Evolutionary conservation across 1,140 invertebrate species (phyloP).

Genomic region (Dendroctonus valens): DNA sequence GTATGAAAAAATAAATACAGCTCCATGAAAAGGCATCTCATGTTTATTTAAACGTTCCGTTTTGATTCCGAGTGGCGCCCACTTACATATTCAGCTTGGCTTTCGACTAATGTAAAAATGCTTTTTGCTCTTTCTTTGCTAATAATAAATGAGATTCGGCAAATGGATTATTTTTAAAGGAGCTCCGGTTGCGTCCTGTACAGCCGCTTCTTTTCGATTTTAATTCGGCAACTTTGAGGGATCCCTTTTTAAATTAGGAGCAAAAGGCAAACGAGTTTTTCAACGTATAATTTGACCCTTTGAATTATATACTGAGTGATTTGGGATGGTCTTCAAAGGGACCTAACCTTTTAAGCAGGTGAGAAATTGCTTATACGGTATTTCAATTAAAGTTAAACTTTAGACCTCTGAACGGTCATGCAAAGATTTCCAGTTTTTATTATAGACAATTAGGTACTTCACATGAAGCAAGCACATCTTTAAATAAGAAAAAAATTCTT

Average conservation of each 20-base stretch:
- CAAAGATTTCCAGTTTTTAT: too few relatives aligned
- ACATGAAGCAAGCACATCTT: too few relatives aligned
- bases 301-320: slow-evolving; percentile 4
- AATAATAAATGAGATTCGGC: slow-evolving; percentile 44
- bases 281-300: slow-evolving; percentile 12
- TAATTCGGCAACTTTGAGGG: slow-evolving; percentile 22
- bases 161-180: slow-evolving; percentile 40
- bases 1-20: slow-evolving; percentile 24
- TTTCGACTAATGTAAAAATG: slow-evolving; percentile 46
- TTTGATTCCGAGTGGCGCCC: slow-evolving; percentile 42
- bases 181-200: slow-evolving; percentile 3
- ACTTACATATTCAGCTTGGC: slow-evolving; percentile 45
- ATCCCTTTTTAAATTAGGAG: slow-evolving; percentile 19
- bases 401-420: too few relatives aligned
- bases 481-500: too few relatives aligned
- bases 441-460: too few relatives aligned
- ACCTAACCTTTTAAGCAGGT: too few relatives aligned
- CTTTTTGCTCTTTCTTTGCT: slow-evolving; percentile 43
- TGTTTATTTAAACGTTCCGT: slow-evolving; percentile 45
- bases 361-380: too few relatives aligned
- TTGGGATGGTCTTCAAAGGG: background rate
- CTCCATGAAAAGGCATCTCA: slow-evolving; percentile 34
- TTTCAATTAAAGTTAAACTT: too few relatives aligned
- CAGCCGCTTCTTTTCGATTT: slow-evolving; percentile 19
- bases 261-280: slow-evolving; percentile 17